Evolutionary conservation across 2,113 vertebrate genomes (phyloP).

Genomic region (Rhegmatorhina hoffmannsi): DNA sequence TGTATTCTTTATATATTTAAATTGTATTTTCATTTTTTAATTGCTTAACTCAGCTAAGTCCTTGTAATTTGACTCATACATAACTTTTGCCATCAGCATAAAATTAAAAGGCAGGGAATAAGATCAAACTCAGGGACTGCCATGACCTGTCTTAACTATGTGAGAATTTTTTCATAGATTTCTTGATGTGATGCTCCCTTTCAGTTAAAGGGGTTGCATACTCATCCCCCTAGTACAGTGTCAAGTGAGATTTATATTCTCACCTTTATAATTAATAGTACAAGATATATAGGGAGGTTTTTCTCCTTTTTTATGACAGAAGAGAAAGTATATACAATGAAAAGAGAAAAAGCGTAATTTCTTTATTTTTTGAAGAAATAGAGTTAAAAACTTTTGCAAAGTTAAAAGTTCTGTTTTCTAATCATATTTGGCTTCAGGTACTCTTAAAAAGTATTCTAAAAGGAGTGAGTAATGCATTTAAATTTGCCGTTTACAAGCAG

Average conservation of each 20-base stretch:
- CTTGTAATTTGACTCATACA: background rate
- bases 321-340: background rate
- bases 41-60: background rate
- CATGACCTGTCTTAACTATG: background rate
- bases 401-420: background rate
- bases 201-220: background rate
- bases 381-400: background rate
- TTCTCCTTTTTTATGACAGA: background rate
- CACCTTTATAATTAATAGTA: background rate
- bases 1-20: background rate
- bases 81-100: background rate
- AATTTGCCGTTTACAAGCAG: background rate
- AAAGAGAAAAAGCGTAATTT: background rate
- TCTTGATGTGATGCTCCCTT: background rate
- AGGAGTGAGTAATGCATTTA: background rate
- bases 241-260: background rate
- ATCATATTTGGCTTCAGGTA: background rate
- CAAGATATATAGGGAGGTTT: background rate
- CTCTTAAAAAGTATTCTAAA: background rate
- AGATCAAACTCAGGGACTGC: background rate
- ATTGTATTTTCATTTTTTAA: background rate
- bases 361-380: background rate
- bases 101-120: background rate
- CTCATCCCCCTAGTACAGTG: background rate
- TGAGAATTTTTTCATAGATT: background rate